Evolutionary conservation across 2,797 vertebrate species (phyloP).

Genomic region (Salmo trutta): DNA sequence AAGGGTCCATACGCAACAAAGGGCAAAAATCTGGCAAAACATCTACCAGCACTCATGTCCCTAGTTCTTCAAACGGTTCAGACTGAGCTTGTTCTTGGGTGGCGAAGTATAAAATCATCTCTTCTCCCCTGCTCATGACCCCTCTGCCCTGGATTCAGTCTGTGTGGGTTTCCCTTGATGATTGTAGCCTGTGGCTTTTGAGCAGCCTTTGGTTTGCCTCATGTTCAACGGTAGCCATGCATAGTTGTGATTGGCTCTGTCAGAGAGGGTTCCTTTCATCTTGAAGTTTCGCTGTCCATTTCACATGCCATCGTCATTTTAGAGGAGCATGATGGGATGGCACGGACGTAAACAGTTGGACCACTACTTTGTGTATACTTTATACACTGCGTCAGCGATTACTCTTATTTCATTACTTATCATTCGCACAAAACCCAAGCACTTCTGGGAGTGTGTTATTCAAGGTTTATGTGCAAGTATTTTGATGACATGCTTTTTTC

Average conservation of each 20-base stretch:
- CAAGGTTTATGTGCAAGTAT: too few relatives aligned
- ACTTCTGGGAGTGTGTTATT: too few relatives aligned
- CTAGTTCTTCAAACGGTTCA: too few relatives aligned
- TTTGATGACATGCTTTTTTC: too few relatives aligned
- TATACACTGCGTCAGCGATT: too few relatives aligned
- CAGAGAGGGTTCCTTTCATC: not conserved
- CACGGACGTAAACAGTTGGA: not conserved
- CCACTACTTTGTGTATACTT: not conserved
- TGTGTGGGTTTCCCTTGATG: constrained; percentile 2
- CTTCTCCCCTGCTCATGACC: not conserved
- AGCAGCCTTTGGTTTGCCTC: not conserved
- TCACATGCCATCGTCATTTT: not conserved
- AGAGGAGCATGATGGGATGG: not conserved
- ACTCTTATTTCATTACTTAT: too few relatives aligned
- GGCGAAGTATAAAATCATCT: not conserved
- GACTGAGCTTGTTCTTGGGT: not conserved
- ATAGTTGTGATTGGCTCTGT: not conserved
- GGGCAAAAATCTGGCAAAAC: not conserved
- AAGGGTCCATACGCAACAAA: not conserved
- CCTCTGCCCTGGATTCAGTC: not conserved
- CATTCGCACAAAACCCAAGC: too few relatives aligned
- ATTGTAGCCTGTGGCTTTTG: not conserved
- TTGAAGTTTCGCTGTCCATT: not conserved
- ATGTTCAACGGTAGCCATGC: not conserved
- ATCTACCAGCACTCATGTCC: too few relatives aligned